Base-by-base conservation (phyloP, 2,888 invertebrate genomes). In the Heteromyza rotundicornis region DNA sequence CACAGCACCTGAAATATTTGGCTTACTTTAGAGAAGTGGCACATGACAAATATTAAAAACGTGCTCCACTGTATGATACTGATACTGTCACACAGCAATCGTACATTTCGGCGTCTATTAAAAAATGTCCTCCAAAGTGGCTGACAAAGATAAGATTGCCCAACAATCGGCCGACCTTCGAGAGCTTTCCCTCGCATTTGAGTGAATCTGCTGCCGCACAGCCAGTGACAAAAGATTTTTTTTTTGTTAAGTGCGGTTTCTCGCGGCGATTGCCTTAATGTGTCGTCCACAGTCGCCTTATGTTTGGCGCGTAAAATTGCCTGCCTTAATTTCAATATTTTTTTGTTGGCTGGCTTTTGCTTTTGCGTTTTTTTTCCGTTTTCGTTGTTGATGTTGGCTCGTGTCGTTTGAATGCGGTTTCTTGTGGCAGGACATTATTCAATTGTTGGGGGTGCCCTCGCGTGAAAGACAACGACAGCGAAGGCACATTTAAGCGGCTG, bases 401-500 rank as follows among this genome's bases (percentile, higher is more conserved):
- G 5, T 10, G 27, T 27, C 10, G 10, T 27, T 27, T 27, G 27
- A 7, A 7, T 27, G 36, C 54, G 32, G n/a, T n/a, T n/a, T 57
- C n/a, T 44, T 35, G 22, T 47, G 47, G 19, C 35, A 17, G 44
- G 47, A 47, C 24, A 56, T 52, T 57, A 52, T 60, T 63, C 63
- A 60, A 60, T 57, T 54, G 63, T 47, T 55, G 56, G n/a, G n/a
- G n/a, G n/a, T n/a, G 23, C 20, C 35, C n/a, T 47, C 47, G 50
- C 22, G 47, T 47, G 2, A 19, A 16, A 19, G 47, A 47, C 47
- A 14, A 19, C 47, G 20, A 3, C 3, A n/a, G 14, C 20, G 19
- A 32, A 36, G 56, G 47, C 59, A 56, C 57, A 60, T 60, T 51
- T 35, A 58, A 58, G 35, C 51, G 56, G 57, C 7, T 27, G 8